A percentile compares a stretch with the other conserved stretches of the same genome.
These are phyloP conservation scores for Hormiphora californensis DNA, from an alignment of 37 sponge, comb jelly and placozoan species.

Conservation along the genomic window DNA sequence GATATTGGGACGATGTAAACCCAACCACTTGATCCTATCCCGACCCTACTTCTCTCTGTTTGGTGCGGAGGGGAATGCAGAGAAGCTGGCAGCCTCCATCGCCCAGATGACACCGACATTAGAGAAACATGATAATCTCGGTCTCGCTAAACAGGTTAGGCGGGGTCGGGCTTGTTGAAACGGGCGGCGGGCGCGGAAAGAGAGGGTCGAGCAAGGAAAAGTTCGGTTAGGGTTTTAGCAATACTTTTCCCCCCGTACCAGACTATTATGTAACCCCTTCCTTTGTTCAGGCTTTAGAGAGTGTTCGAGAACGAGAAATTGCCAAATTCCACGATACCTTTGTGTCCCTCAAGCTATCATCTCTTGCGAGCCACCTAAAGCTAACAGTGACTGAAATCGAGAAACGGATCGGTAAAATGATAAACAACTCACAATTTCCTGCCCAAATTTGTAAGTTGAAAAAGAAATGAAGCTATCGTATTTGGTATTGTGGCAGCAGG, in stretches of 20 bases:
- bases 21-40: neutral
- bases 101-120: slow-evolving; percentile 44
- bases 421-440: neutral
- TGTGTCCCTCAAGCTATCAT: neutral
- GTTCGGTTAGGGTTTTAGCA: neutral
- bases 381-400: slow-evolving; percentile 6
- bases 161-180: too few species aligned
- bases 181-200: too few species aligned
- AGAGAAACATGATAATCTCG: slow-evolving; percentile 38
- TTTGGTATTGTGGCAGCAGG: too few species aligned
- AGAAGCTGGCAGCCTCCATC: slow-evolving; percentile 51
- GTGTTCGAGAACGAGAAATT: neutral
- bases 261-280: neutral
- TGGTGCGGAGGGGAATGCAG: slow-evolving; percentile 23
- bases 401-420: neutral
- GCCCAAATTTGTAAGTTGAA: slow-evolving; percentile 28
- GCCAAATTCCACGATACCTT: slow-evolving; percentile 24
- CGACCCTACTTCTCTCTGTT: slow-evolving; percentile 3
- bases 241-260: neutral
- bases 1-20: neutral
- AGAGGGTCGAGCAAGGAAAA: too few species aligned
- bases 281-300: neutral
- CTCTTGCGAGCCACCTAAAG: slow-evolving; percentile 39
- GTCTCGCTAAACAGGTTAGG: slow-evolving; percentile 45
- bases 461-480: too few species aligned